Base-by-base conservation (phyloP, 2,888 invertebrate genomes). In the Desoria tigrina region DNA sequence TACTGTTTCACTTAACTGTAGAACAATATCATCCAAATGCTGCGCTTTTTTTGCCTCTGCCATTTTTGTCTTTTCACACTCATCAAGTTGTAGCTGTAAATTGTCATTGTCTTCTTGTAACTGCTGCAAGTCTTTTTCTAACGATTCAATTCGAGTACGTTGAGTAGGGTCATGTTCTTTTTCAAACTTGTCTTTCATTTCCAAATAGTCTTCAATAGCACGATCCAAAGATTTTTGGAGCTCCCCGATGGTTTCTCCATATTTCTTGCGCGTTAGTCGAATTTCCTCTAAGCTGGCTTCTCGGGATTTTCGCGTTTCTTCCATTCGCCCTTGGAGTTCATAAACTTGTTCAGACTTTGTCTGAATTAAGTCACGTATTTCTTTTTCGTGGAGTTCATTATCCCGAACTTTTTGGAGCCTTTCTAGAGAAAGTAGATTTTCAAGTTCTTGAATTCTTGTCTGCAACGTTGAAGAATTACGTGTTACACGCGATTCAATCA, bases 211-310 rank as follows among this genome's bases (percentile, higher is more conserved):
- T 51, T 51, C 51, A 21, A 51, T 14, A 2, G 23, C 26, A 18
- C 21, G 14, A 6, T 51, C 24, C 21, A 59, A 59, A 26, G 28
- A 18, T 7, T 24, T 18, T 27, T 59, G 45, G 2, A 59, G 14
- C 26, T 59, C 14, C 14, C 24, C 32, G 1, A 59, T 59, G 3
- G 45, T 45, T 27, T 59, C 59, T 21, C 28, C 42, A 49, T 45
- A 59, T 49, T 45, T 49, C 39, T 49, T 42, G 24, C 59, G 39
- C 1, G 18, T 59, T 14, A 37, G 26, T 11, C 59, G 23, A 3
- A 59, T 21, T 18, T 59, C 49, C 45, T 59, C 59, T n/a, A 59
- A 49, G 18, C 26, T 59, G 9, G 27, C 49, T 59, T 59, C 59
- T 21, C 59, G 18, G 16, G 59, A 24, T 49, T 21, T 2, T 2